Percentiles rank a stretch among this genome's conserved stretches.
Conservation (phyloP, 64 coral and sea anemone genomes). For the Montipora cactus region DNA sequence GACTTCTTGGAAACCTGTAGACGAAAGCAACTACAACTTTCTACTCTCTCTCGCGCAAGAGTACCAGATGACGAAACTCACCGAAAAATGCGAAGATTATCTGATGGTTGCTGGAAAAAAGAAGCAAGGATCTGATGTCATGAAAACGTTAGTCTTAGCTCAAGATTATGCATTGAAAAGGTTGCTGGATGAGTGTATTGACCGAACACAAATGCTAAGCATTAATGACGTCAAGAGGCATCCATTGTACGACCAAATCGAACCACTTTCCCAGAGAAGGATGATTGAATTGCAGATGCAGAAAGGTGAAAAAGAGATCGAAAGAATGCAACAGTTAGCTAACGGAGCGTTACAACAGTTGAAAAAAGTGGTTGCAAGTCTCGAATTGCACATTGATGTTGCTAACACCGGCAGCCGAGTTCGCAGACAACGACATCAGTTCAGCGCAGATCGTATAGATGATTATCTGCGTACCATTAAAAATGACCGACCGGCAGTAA, state of each 20-base stretch:
- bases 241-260: not conserved
- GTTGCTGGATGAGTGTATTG: not conserved
- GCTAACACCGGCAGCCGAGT: no score
- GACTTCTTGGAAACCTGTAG: not conserved
- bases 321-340: no score
- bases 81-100: conserved; percentile 19
- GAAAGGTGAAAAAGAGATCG: not conserved
- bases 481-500: no score
- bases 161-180: not conserved
- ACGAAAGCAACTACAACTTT: not conserved
- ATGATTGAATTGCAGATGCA: conserved; percentile 6
- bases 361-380: no score
- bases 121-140: not conserved
- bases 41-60: not conserved
- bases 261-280: not conserved
- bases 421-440: no score
- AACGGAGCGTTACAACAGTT: no score
- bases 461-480: no score
- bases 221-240: not conserved
- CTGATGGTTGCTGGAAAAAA: not conserved
- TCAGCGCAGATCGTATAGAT: no score
- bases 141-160: not conserved
- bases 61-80: conserved; percentile 13
- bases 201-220: not conserved
- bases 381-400: no score